Evolutionary conservation across 1,140 invertebrate genomes (phyloP), one percentile per base, ranked within the genome.

Genomic region (Aethina tumida): DNA sequence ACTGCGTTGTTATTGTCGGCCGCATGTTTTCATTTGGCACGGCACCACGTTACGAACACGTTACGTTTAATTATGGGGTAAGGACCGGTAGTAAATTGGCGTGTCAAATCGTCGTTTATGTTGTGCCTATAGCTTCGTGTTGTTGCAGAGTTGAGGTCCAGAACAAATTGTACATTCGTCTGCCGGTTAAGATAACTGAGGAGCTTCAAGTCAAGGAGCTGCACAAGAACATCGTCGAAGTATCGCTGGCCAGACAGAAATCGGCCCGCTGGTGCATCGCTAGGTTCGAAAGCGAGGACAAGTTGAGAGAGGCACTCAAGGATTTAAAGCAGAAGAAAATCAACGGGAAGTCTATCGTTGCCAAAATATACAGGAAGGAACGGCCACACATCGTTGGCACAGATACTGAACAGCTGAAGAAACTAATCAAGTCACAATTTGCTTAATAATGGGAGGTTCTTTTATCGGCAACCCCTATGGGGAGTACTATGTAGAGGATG

Each of bases 161-260:
- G n/a, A n/a, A n/a, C 2, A 37, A 24, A 20, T 37, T 42, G 15
- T 42, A 42, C 16, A 13, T 42, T n/a, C 20, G 40, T 10, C 31
- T 42, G 10, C 40, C 40, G 3, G 3, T 12, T 2, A 42, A 37
- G 31, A 42, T 42, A 13, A 16, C 31, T 8, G 41, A 43, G 20
- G 41, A 43, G 28, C 34, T 43, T 8, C 15, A 43, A 25, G 35
- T 43, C n/a, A 43, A 38, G 27, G 25, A 38, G 13, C 19, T 38
- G n/a, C 33, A 35, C 27, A 17, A 27, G 1, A 15, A 32, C 27
- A 43, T 43, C 13, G 13, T 19, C 9, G n/a, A 5, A 7, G 41
- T 43, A 9, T n/a, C 19, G 10, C 8, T 43, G 4, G 25, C 41
- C 4, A 22, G 41, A 38, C 27, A 43, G 41, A 43, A 43, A 38